Conservation (phyloP, 2,113 vertebrate species). For the Pelvicachromis taeniatus region DNA sequence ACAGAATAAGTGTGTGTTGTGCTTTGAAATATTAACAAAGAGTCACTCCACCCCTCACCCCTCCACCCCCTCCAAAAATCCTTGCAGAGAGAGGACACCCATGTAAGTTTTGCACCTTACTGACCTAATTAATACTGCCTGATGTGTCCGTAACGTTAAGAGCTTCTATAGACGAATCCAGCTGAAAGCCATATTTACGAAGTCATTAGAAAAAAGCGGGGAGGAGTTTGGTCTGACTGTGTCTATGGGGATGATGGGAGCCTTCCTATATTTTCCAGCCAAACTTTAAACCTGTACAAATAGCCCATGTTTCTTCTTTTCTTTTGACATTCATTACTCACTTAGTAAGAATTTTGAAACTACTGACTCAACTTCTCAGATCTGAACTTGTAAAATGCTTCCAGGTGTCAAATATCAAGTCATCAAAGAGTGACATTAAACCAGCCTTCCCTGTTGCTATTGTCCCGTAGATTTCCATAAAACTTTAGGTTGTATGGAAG, state of each 20-base stretch:
- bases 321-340: too few species aligned
- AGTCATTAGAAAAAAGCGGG: background rate
- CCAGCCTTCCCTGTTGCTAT: background rate
- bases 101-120: constrained; percentile 73
- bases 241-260: background rate
- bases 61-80: constrained; percentile 11
- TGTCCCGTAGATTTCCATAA: background rate
- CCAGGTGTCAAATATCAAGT: background rate
- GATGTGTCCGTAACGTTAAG: background rate
- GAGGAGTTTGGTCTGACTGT: background rate
- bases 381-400: background rate
- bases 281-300: background rate
- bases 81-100: constrained; percentile 80
- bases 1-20: constrained; percentile 21
- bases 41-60: constrained; percentile 56
- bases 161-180: constrained; percentile 6
- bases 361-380: background rate
- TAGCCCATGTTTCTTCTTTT: background rate
- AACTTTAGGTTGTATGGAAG: background rate
- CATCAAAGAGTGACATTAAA: background rate
- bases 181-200: background rate
- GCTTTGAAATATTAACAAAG: constrained; percentile 56
- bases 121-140: constrained; percentile 34
- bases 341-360: background rate
- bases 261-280: background rate